Conservation (phyloP, 2,797 vertebrate species). For the Phataginus tetradactyla region DNA sequence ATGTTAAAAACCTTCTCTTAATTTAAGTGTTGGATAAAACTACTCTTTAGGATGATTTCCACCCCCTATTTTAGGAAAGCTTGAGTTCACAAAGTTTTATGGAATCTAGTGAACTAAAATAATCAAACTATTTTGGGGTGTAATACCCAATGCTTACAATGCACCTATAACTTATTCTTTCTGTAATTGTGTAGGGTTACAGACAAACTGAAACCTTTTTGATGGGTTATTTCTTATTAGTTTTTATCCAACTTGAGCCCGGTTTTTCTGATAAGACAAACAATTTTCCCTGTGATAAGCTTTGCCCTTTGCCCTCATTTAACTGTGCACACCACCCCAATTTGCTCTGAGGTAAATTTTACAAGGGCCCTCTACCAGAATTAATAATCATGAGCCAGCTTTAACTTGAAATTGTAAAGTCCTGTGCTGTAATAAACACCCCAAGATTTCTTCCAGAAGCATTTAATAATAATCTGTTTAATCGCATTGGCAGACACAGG, state of each 20-base stretch:
- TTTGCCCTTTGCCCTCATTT: conserved; percentile 49
- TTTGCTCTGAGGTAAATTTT: conserved; percentile 70
- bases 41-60: neutral
- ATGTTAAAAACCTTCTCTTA: neutral
- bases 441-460: conserved; percentile 69
- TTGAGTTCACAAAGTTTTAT: neutral
- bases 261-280: conserved; percentile 1
- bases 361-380: conserved; percentile 64
- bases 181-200: neutral
- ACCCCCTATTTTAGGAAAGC: neutral
- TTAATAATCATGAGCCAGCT: conserved; percentile 60
- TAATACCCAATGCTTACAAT: neutral
- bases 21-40: neutral
- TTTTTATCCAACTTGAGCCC: neutral
- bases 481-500: conserved; percentile 48
- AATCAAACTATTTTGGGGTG: neutral
- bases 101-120: neutral
- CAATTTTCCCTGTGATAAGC: conserved; percentile 40
- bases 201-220: neutral
- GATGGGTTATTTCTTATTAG: neutral
- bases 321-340: conserved; percentile 1
- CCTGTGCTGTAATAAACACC: conserved; percentile 75
- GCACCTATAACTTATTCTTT: neutral
- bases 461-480: conserved; percentile 72
- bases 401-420: conserved; percentile 74